phyloP scores from a whole-genome alignment of 2,113 vertebrate genomes.

The Colistium nudipinnis region DNA sequence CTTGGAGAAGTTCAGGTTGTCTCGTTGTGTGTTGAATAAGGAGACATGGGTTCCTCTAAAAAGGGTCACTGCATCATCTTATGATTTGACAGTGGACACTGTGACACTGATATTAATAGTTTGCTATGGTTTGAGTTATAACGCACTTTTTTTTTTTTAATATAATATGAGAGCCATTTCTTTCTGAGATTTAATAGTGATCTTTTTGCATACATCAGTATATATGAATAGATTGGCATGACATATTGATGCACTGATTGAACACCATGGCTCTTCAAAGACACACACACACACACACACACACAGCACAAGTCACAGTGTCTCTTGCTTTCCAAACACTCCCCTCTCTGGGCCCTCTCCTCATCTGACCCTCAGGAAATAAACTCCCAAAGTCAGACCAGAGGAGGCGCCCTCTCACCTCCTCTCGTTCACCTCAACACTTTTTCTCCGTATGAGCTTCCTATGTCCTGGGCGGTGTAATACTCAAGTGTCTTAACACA shows the following conservation, averaged over 20 bases:
- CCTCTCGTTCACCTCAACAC: conserved; percentile 23
- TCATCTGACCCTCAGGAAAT: background rate
- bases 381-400: conserved; percentile 12
- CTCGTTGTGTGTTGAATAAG: background rate
- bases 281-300: background rate
- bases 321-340: background rate
- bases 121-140: no score
- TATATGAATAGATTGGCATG: background rate
- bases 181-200: background rate
- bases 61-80: background rate
- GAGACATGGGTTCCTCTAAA: background rate
- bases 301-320: background rate
- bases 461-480: conserved; percentile 23
- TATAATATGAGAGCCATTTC: no score
- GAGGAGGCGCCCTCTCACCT: conserved; percentile 10
- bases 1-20: background rate
- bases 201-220: background rate
- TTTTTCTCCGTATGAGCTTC: conserved; percentile 15
- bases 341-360: background rate
- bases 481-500: conserved; percentile 51
- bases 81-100: no score
- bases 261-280: background rate
- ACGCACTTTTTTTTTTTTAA: no score
- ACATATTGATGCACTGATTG: background rate
- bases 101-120: no score